Evolutionary conservation across 1,140 invertebrate species (phyloP).

Genomic region (Brachionus plicatilis): DNA sequence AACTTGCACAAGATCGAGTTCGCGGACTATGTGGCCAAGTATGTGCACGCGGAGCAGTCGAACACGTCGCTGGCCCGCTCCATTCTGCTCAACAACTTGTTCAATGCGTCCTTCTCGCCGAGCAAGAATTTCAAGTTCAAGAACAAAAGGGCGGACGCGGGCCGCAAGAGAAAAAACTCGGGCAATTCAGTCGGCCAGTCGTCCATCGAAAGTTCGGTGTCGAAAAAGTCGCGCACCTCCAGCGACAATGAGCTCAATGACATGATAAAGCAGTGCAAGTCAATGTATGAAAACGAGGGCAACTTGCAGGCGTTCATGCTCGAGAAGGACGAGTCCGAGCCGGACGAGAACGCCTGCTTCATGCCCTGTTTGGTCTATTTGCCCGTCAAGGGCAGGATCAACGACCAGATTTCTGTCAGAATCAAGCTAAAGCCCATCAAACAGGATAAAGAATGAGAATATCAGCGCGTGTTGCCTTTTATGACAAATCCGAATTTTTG

Average conservation of each 20-base stretch:
- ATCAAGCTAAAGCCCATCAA: slow-evolving; percentile 24
- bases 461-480: background rate
- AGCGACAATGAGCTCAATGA: background rate
- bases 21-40: background rate
- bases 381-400: background rate
- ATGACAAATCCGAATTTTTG: slow-evolving; percentile 5
- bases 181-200: background rate
- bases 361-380: slow-evolving; percentile 34
- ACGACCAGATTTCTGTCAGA: background rate
- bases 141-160: background rate
- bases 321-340: slow-evolving; percentile 18
- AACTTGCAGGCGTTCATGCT: slow-evolving; percentile 20
- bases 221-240: slow-evolving; percentile 1
- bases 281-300: background rate
- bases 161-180: background rate
- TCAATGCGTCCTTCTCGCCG: background rate
- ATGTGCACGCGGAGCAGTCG: background rate
- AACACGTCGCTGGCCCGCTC: background rate
- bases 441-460: background rate
- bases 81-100: background rate
- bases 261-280: background rate
- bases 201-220: background rate
- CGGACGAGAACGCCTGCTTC: background rate
- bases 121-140: slow-evolving; percentile 13
- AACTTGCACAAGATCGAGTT: slow-evolving; percentile 6